Evolutionary conservation across 2,113 vertebrate genomes (phyloP).

Genomic region (Coracopsis vasa): DNA sequence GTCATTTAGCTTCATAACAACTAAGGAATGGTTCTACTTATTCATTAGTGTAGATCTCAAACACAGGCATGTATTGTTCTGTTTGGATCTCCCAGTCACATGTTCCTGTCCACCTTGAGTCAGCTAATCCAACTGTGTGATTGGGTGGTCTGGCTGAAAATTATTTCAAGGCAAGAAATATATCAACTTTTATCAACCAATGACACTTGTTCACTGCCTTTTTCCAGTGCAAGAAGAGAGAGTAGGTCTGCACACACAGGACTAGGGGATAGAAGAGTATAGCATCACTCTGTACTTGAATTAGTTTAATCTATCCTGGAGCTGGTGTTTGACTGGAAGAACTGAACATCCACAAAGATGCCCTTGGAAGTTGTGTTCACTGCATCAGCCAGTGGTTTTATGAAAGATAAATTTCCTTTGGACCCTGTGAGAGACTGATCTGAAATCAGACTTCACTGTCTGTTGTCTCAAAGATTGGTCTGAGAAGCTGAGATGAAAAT

Average conservation of each 20-base stretch:
- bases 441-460: too few species aligned
- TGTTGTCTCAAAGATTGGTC: too few species aligned
- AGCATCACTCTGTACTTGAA: not conserved
- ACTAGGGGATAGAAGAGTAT: accelerated
- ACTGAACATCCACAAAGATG: not conserved
- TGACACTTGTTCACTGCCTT: not conserved
- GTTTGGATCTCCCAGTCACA: not conserved
- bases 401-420: not conserved
- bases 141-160: not conserved
- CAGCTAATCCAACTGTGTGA: not conserved
- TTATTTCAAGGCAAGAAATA: not conserved
- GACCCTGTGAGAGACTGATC: too few species aligned
- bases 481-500: too few species aligned
- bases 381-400: not conserved
- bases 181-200: not conserved
- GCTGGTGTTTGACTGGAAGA: not conserved
- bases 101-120: not conserved
- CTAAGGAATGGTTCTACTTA: not conserved
- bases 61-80: not conserved
- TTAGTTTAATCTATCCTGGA: not conserved
- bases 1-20: not conserved
- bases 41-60: not conserved
- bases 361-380: not conserved
- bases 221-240: not conserved
- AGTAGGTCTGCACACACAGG: not conserved